These are phyloP conservation scores for Volucella zonaria DNA, from an alignment of 2,888 invertebrate species.

Conservation along the genomic window DNA sequence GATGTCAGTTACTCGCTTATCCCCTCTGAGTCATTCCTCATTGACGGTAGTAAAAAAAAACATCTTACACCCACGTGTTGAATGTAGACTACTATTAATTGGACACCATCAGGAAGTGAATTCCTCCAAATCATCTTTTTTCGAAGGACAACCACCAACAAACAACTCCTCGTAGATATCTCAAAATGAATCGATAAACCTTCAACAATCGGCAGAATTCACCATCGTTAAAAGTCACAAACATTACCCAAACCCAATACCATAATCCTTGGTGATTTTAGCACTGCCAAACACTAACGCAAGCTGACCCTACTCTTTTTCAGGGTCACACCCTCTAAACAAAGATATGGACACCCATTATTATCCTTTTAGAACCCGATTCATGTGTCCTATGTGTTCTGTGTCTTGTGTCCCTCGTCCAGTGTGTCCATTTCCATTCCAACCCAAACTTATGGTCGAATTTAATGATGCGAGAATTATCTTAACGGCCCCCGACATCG, in stretches of 20 bases:
- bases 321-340: slow-evolving; percentile 64
- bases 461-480: slow-evolving; percentile 74
- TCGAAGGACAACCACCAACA: too few species aligned
- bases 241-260: slow-evolving; percentile 11
- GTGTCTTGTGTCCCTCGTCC: too few species aligned
- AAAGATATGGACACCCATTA: slow-evolving; percentile 66
- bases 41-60: too few species aligned
- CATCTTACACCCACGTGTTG: too few species aligned
- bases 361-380: slow-evolving; percentile 71
- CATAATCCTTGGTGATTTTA: neutral
- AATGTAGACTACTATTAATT: too few species aligned
- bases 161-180: too few species aligned
- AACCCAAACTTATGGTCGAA: slow-evolving; percentile 70
- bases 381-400: slow-evolving; percentile 11
- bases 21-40: too few species aligned
- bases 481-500: slow-evolving; percentile 55
- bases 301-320: slow-evolving; percentile 55
- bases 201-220: too few species aligned
- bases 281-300: slow-evolving; percentile 12
- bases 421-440: slow-evolving; percentile 59
- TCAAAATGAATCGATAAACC: too few species aligned
- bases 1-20: too few species aligned
- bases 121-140: too few species aligned
- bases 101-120: too few species aligned
- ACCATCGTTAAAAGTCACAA: slow-evolving; percentile 19